Conservation (phyloP, 2,888 invertebrate genomes). For the Amphiduros pacificus region DNA sequence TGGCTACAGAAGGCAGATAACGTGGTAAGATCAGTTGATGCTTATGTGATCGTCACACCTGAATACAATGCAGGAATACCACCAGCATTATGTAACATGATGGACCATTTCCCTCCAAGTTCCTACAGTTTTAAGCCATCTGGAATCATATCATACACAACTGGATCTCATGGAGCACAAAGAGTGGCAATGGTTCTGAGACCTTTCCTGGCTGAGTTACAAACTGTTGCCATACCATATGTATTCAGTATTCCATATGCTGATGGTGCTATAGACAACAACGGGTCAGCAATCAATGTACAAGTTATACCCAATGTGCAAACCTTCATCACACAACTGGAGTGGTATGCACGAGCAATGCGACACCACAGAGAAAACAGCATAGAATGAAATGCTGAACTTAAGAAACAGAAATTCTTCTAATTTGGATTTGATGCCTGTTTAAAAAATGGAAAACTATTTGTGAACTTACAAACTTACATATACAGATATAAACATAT, state of each 20-base stretch:
- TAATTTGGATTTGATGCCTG: too few relatives aligned
- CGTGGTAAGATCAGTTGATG: slow-evolving; percentile 49
- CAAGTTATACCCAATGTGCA: slow-evolving; percentile 41
- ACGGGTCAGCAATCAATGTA: slow-evolving; percentile 44
- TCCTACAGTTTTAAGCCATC: slow-evolving; percentile 53
- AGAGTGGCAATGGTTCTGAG: slow-evolving; percentile 55
- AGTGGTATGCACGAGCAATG: slow-evolving; percentile 58
- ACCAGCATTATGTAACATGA: slow-evolving; percentile 59
- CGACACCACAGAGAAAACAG: too few relatives aligned
- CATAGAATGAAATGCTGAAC: too few relatives aligned
- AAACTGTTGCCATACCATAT: slow-evolving; percentile 54
- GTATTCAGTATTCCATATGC: slow-evolving; percentile 53
- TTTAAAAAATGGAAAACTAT: too few relatives aligned
- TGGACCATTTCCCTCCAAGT: slow-evolving; percentile 60
- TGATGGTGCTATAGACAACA: slow-evolving; percentile 43
- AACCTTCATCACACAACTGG: slow-evolving; percentile 52
- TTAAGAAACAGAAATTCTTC: too few relatives aligned
- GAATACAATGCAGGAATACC: slow-evolving; percentile 60
- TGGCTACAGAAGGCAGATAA: slow-evolving; percentile 28
- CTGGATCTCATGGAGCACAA: too few relatives aligned
- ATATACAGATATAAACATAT: too few relatives aligned
- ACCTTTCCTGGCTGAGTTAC: slow-evolving; percentile 50
- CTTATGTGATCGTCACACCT: slow-evolving; percentile 58
- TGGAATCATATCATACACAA: slow-evolving; percentile 47
- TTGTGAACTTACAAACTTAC: too few relatives aligned